These are phyloP conservation scores for Drosophila sp. DNA, from an alignment of 1,140 invertebrate genomes.

Conservation along the genomic window DNA sequence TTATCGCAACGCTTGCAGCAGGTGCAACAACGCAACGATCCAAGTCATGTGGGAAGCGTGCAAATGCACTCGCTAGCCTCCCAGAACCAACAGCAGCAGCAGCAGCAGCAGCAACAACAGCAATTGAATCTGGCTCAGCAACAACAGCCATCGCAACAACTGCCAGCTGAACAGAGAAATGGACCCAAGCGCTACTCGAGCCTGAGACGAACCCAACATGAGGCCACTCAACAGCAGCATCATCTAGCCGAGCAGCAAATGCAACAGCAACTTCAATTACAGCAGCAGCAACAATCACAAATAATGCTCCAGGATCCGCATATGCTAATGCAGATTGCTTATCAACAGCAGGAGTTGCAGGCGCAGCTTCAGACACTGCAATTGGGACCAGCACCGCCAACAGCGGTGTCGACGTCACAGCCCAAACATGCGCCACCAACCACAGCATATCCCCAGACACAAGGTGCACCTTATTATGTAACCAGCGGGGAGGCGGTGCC, in stretches of 20 bases:
- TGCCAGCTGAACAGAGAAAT: conserved; percentile 76
- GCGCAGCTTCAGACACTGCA: conserved; percentile 77
- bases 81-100: conserved; percentile 76
- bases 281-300: conserved; percentile 66
- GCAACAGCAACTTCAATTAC: conserved; percentile 65
- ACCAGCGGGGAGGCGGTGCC: conserved; percentile 56
- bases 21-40: conserved; percentile 82
- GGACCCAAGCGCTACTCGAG: conserved; percentile 91
- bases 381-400: conserved; percentile 52
- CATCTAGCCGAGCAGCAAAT: conserved; percentile 53
- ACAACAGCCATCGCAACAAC: conserved; percentile 83
- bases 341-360: conserved; percentile 80
- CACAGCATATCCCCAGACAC: conserved; percentile 63
- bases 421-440: conserved; percentile 60
- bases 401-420: conserved; percentile 43
- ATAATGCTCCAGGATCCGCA: conserved; percentile 79
- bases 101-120: conserved; percentile 52
- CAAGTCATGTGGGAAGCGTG: conserved; percentile 81
- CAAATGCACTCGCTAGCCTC: conserved; percentile 80
- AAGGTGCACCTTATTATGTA: conserved; percentile 84
- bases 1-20: conserved; percentile 78
- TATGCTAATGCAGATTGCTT: conserved; percentile 78
- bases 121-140: no score
- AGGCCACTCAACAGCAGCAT: conserved; percentile 80
- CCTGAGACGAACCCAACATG: conserved; percentile 86